Base-by-base conservation (phyloP, 2,888 invertebrate genomes). In the Agonopterix arenella region DNA sequence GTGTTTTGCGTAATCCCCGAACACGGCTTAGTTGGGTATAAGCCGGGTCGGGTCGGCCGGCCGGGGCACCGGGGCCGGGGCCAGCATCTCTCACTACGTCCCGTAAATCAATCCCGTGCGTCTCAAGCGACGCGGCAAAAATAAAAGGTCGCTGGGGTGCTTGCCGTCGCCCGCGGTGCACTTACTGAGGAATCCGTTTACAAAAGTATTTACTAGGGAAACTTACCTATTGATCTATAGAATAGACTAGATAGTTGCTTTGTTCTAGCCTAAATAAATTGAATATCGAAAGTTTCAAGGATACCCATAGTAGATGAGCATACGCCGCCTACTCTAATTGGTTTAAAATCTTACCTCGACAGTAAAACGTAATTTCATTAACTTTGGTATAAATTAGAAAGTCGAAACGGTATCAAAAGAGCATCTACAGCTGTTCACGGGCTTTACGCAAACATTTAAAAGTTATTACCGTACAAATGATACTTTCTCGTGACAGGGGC, bases 61-160 rank as follows among this genome's bases (percentile, higher is more conserved):
- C 72, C 68, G 73, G 73, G 68, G 28, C 28, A 18, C 28, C 28
- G 28, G 28, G 28, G 28, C 28, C 69, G 62, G 69, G 69, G 66
- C 69, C 11, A 13, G 43, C 11, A 8, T 13, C 67, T 77, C 77
- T 75, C 81, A 79, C 80, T 82, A 76, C 74, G 73, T 70, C 75
- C 76, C 80, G 79, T 86, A 85, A 85, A 86, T 86, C 86, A 86
- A 83, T 84, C 83, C 73, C 60, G 59, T 66, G 36, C 69, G 67
- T 78, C 75, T 80, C 75, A 76, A 71, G 71, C 79, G 73, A 78
- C 74, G 73, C 76, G 72, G 77, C 76, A 77, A 76, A 81, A 83
- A 80, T 80, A 80, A 80, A 72, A 75, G 76, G 71, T 74, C 71
- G 61, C 64, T 40, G 38, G 38, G 38, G 38, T 38, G 38, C 38